phyloP scores from a whole-genome alignment of 2,113 vertebrate genomes.

The Triplophysa siluroides region DNA sequence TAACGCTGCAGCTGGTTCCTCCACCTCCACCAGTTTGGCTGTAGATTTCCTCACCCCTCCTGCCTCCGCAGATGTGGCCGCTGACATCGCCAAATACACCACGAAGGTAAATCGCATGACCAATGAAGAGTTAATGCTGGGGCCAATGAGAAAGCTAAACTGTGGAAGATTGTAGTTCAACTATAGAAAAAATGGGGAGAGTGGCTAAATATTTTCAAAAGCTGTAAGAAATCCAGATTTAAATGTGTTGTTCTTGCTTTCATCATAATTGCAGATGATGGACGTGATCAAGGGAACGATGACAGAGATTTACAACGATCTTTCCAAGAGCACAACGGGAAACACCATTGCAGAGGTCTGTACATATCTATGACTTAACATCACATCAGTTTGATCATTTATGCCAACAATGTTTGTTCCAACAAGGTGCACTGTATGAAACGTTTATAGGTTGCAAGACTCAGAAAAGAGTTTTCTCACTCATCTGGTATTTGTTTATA shows the following conservation, averaged over 20 bases:
- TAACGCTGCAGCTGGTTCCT: slow-evolving; percentile 81
- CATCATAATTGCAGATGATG: slow-evolving; percentile 86
- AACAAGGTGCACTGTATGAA: neutral
- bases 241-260: neutral
- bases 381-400: neutral
- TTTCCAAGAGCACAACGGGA: slow-evolving; percentile 94
- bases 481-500: neutral
- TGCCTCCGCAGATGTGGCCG: slow-evolving; percentile 91
- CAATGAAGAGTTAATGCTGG: neutral
- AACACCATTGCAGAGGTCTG: slow-evolving; percentile 95
- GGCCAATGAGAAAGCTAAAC: too few species aligned
- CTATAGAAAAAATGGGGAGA: neutral
- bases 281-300: slow-evolving; percentile 98
- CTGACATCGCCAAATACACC: slow-evolving; percentile 96
- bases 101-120: slow-evolving; percentile 81
- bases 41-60: slow-evolving; percentile 89
- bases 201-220: neutral
- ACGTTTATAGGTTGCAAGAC: neutral
- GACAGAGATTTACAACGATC: slow-evolving; percentile 98
- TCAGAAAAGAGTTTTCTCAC: neutral
- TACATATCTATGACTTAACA: neutral
- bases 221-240: neutral
- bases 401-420: neutral
- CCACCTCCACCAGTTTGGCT: slow-evolving; percentile 73
- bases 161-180: neutral